Evolutionary conservation across 1,140 invertebrate genomes (phyloP).

Genomic region (Cotesia glomerata): DNA sequence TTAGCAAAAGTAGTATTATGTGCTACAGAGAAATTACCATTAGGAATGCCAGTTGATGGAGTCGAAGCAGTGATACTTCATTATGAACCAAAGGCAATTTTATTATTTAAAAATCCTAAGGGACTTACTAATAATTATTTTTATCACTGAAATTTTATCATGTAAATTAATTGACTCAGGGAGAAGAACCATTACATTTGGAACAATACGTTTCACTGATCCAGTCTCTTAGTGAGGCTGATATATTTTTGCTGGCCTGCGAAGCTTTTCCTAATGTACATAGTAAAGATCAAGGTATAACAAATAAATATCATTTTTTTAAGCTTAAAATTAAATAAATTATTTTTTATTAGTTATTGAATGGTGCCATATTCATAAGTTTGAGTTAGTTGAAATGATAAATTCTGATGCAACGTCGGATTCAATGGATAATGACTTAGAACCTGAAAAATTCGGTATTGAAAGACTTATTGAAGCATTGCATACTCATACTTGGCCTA

Average conservation of each 20-base stretch:
- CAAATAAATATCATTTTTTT: not conserved
- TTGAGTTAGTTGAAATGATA: constrained; percentile 78
- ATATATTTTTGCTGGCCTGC: constrained; percentile 52
- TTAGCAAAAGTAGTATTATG: constrained; percentile 67
- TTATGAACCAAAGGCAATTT: constrained; percentile 67
- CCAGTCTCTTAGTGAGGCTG: constrained; percentile 42
- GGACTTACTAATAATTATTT: not conserved
- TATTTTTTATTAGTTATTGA: constrained; percentile 57
- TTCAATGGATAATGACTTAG: constrained; percentile 61
- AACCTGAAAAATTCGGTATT: constrained; percentile 72
- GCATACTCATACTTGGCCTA: constrained; percentile 80
- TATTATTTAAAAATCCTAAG: constrained; percentile 5
- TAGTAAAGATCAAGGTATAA: constrained; percentile 48
- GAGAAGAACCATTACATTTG: constrained; percentile 47
- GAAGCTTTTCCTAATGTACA: constrained; percentile 56
- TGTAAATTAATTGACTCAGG: constrained; percentile 48
- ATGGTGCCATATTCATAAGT: constrained; percentile 73
- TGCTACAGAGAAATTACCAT: constrained; percentile 57
- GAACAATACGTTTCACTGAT: constrained; percentile 46
- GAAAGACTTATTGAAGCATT: constrained; percentile 77
- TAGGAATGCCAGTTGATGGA: constrained; percentile 56
- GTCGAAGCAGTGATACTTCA: constrained; percentile 69
- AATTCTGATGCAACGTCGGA: constrained; percentile 59
- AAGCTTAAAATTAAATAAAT: constrained; percentile 19
- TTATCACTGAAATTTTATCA: not conserved